Base-by-base conservation (phyloP, 1,140 invertebrate species). In the Wasmannia auropunctata region DNA sequence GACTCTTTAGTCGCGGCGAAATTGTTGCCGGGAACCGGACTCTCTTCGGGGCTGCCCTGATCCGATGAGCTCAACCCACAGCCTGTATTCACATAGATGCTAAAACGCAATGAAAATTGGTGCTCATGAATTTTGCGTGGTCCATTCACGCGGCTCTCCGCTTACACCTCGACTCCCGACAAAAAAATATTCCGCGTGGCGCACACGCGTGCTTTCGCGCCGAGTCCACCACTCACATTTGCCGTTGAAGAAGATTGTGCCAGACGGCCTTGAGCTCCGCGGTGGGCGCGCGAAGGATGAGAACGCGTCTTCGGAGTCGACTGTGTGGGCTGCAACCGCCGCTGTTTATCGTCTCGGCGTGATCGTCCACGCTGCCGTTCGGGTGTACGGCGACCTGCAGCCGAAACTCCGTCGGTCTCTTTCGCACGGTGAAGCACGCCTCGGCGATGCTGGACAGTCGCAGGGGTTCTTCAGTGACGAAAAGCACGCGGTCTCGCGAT, bases 211-310 rank as follows among this genome's bases (percentile, higher is more conserved):
- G n/a, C 19, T 49, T 63, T 63, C 14, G 25, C 7, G 25, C 25
- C 74, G 25, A 14, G 60, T 60, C 65, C 37, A 16, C 51, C 87
- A 96, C 96, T 97, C 95, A 98, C 97, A 98, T 98, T 95, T 98
- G 98, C 83, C 98, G 95, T 89, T 98, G 97, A 14, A 98, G 95
- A n/a, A 98, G 95, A 91, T 98, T 98, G 93, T 98, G 97, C 98
- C 98, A 98, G 2, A 98, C 97, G 25, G 98, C 97, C 92, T 98
- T 98, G 8, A 98, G 94, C 93, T 98, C 98, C 54, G 97, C 96
- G 1, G 97, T 98, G 0, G 98, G 98, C 1, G 98, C 97, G 40
- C 98, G 95, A 11, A 98, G 93, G 0, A 97, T 96, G 3, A 98
- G 93, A 5, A 97, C 96, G 90, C 97, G 95, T 87, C 97, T 96